These are phyloP conservation scores for Atopsyche davidsoni DNA, from an alignment of 1,140 invertebrate genomes.

Conservation along the genomic window DNA sequence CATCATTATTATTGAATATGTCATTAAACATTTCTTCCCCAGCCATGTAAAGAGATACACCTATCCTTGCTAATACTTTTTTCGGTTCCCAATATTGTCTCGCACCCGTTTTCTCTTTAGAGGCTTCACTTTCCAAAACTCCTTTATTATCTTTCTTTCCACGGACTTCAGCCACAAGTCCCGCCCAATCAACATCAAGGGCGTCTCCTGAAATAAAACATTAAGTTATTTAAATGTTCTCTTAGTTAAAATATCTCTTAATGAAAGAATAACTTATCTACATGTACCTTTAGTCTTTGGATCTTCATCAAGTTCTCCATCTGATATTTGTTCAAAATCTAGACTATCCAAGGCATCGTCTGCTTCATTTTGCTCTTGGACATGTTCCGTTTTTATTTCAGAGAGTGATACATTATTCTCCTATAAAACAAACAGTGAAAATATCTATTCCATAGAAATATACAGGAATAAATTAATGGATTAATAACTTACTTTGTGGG, in stretches of 20 bases:
- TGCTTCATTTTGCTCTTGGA: slow-evolving; percentile 45
- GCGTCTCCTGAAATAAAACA: slow-evolving; percentile 66
- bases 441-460: neutral
- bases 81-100: slow-evolving; percentile 71
- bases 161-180: slow-evolving; percentile 71
- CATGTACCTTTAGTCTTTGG: slow-evolving; percentile 32
- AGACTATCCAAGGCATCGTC: slow-evolving; percentile 68
- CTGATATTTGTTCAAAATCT: slow-evolving; percentile 85
- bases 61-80: slow-evolving; percentile 63
- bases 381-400: slow-evolving; percentile 40
- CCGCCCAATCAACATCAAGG: slow-evolving; percentile 87
- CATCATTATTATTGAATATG: slow-evolving; percentile 51
- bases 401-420: slow-evolving; percentile 4
- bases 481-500: slow-evolving; percentile 15
- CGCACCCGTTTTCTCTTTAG: slow-evolving; percentile 49
- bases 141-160: slow-evolving; percentile 47
- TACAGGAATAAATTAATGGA: neutral
- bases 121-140: slow-evolving; percentile 36
- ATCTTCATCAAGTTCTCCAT: slow-evolving; percentile 80
- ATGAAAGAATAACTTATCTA: no score
- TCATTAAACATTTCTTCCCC: slow-evolving; percentile 58
- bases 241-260: slow-evolving; percentile 2
- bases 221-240: neutral
- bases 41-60: slow-evolving; percentile 64
- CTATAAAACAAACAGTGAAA: neutral